Evolutionary conservation across 2,888 invertebrate species (phyloP).

Genomic region (Dolichomitus sp.): DNA sequence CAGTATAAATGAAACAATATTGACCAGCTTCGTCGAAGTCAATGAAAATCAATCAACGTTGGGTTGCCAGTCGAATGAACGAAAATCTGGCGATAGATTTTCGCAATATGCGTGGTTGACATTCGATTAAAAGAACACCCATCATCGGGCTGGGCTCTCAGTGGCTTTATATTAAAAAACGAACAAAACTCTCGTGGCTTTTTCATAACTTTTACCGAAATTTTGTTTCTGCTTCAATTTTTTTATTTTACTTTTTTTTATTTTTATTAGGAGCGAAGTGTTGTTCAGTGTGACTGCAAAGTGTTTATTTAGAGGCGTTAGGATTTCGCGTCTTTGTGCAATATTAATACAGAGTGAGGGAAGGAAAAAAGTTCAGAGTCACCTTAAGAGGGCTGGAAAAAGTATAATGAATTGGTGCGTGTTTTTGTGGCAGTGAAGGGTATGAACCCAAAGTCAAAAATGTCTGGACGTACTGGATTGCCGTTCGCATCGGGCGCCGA

Average conservation of each 20-base stretch:
- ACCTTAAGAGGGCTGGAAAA: slow-evolving; percentile 36
- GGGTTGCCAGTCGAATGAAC: slow-evolving; percentile 6
- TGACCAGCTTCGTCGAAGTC: slow-evolving; percentile 5
- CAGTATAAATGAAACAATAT: neutral
- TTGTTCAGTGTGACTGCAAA: slow-evolving; percentile 31
- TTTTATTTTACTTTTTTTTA: slow-evolving; percentile 22
- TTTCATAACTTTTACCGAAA: neutral
- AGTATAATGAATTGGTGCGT: slow-evolving; percentile 65
- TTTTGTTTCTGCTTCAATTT: neutral
- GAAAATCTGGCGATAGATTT: slow-evolving; percentile 3
- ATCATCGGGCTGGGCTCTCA: neutral
- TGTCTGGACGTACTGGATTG: slow-evolving; percentile 73
- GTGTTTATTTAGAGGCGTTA: slow-evolving; percentile 33
- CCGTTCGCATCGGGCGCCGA: slow-evolving; percentile 76
- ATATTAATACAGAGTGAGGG: neutral
- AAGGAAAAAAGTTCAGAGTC: slow-evolving; percentile 7
- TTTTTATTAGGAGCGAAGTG: slow-evolving; percentile 31
- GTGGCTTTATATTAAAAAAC: neutral
- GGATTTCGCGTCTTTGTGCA: neutral
- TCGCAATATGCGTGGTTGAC: neutral
- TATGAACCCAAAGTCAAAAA: slow-evolving; percentile 62
- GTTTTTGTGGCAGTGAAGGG: slow-evolving; percentile 58
- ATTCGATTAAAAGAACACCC: slow-evolving; percentile 19
- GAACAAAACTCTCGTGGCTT: neutral
- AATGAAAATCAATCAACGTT: slow-evolving; percentile 34